A percentile compares a stretch with the other conserved stretches of the same genome.
Conservation (phyloP, 2,888 invertebrate species). For the Xestia c-nigrum region DNA sequence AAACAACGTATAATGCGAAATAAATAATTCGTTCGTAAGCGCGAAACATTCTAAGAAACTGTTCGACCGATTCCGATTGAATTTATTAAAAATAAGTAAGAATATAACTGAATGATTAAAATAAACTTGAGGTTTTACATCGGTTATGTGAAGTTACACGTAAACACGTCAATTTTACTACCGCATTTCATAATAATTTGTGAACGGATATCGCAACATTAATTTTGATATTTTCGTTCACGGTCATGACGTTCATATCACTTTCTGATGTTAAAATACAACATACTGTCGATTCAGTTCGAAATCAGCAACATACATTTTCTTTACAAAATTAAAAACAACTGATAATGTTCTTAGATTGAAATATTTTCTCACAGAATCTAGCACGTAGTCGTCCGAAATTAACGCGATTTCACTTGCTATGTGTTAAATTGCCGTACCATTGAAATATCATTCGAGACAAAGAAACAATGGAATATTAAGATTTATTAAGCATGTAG, state of each 20-base stretch:
- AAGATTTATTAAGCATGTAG: constrained; percentile 78
- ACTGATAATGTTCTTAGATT: constrained; percentile 25
- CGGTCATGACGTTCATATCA: constrained; percentile 55
- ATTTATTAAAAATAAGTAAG: constrained; percentile 11
- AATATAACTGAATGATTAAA: constrained; percentile 21
- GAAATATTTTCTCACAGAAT: constrained; percentile 58
- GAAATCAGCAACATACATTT: constrained; percentile 20
- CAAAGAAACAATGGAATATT: constrained; percentile 81
- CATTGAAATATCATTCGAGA: constrained; percentile 73
- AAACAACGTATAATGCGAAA: constrained; percentile 12
- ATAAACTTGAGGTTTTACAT: constrained; percentile 39
- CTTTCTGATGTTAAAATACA: constrained; percentile 28
- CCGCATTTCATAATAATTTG: constrained; percentile 61
- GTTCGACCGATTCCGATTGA: constrained; percentile 9
- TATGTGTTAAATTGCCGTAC: constrained; percentile 69
- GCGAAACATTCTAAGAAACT: constrained; percentile 28
- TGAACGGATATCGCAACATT: constrained; percentile 68
- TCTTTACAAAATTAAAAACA: constrained; percentile 35
- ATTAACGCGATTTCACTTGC: constrained; percentile 72
- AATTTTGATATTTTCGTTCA: constrained; percentile 67
- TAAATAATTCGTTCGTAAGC: constrained; percentile 22
- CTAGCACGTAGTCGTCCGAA: constrained; percentile 67
- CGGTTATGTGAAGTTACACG: constrained; percentile 43
- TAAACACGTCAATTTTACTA: constrained; percentile 44
- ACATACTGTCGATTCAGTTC: neutral